Percentiles rank a stretch among this genome's conserved stretches.
Evolutionary conservation across 92 coral and sea anemone genomes (phyloP).

Genomic region (Desmophyllum pertusum): DNA sequence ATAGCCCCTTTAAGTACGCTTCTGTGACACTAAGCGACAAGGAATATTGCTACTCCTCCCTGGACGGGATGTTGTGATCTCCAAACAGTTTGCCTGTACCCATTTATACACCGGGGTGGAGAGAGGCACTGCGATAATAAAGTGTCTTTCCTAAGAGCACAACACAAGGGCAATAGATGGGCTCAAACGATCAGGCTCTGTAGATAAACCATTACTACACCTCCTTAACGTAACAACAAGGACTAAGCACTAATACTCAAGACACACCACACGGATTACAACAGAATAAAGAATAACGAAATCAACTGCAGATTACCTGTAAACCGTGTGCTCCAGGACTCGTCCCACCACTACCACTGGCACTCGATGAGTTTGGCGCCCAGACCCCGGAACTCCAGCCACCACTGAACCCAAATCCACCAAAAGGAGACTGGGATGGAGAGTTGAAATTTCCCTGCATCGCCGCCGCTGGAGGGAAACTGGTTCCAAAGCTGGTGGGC

Average conservation of each 20-base stretch:
- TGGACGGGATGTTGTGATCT: too few relatives aligned
- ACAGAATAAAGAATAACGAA: not conserved
- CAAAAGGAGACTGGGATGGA: constrained; percentile 82
- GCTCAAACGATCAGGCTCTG: too few relatives aligned
- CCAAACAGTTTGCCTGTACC: too few relatives aligned
- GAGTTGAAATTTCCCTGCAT: constrained; percentile 58
- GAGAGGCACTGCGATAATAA: not conserved
- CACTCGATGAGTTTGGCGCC: constrained; percentile 78
- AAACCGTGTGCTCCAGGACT: constrained; percentile 41
- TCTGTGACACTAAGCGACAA: not conserved
- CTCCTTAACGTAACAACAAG: too few relatives aligned
- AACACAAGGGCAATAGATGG: not conserved
- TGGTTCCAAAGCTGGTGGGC: constrained; percentile 55
- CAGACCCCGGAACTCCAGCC: constrained; percentile 90
- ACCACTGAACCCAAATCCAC: constrained; percentile 87
- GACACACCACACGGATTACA: not conserved
- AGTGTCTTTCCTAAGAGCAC: not conserved
- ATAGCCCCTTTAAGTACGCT: too few relatives aligned
- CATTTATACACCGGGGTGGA: not conserved
- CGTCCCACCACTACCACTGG: constrained; percentile 47
- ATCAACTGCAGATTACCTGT: constrained; percentile 13
- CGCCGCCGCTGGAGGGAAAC: constrained; percentile 54
- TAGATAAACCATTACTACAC: too few relatives aligned
- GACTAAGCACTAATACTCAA: not conserved
- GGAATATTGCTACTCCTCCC: not conserved